phyloP scores from a whole-genome alignment of 2,888 invertebrate genomes.

The Abrostola triplasia region DNA sequence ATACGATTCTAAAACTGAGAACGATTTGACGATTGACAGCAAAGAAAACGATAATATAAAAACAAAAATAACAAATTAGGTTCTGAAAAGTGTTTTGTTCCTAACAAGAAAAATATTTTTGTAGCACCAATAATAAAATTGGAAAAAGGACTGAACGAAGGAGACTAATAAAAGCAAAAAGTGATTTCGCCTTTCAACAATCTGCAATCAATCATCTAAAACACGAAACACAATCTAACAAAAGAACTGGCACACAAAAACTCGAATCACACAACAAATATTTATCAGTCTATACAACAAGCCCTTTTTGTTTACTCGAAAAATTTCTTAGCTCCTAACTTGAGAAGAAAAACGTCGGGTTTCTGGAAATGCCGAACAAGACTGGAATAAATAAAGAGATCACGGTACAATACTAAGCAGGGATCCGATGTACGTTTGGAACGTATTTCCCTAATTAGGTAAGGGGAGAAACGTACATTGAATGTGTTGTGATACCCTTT shows the following conservation, averaged over 20 bases:
- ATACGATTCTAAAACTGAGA: background rate
- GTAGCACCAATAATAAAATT: background rate
- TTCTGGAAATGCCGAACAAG: constrained; percentile 60
- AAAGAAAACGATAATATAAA: no score
- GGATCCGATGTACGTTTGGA: constrained; percentile 41
- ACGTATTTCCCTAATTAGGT: constrained; percentile 57
- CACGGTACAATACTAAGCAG: constrained; percentile 67
- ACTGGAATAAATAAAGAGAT: constrained; percentile 73
- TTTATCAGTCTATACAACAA: constrained; percentile 26
- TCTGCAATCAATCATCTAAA: constrained; percentile 1
- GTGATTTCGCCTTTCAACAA: constrained; percentile 1
- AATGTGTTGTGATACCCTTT: constrained; percentile 20
- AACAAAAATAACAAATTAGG: no score
- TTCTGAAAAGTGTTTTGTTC: no score
- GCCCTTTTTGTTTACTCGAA: constrained; percentile 56
- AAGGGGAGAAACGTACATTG: constrained; percentile 29
- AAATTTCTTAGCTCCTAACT: constrained; percentile 59
- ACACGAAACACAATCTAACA: background rate
- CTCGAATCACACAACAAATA: constrained; percentile 23
- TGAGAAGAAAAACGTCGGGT: constrained; percentile 34
- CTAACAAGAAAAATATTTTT: no score
- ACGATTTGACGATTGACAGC: background rate
- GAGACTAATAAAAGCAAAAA: background rate
- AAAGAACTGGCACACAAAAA: constrained; percentile 10
- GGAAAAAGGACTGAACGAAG: background rate